Percentiles rank a stretch among this genome's conserved stretches.
Evolutionary conservation across 2,113 vertebrate genomes (phyloP).

Genomic region (Myodes glareolus): DNA sequence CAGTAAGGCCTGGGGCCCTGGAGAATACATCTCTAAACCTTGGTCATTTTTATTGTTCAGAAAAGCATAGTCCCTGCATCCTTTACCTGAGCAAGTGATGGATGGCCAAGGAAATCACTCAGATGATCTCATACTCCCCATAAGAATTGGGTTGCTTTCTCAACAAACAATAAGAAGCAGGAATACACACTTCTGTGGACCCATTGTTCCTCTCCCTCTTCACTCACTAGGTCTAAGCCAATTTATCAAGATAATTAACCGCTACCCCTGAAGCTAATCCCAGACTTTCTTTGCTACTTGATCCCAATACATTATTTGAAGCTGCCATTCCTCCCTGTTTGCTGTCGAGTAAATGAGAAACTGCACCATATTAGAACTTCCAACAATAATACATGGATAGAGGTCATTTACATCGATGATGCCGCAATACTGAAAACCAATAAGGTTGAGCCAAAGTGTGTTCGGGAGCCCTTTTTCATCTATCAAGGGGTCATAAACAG

Average conservation of each 20-base stretch:
- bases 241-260: neutral
- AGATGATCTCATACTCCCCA: neutral
- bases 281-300: neutral
- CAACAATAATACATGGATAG: neutral
- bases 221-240: neutral
- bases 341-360: neutral
- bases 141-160: neutral
- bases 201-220: neutral
- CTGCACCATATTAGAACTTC: neutral
- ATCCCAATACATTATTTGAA: neutral
- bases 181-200: neutral
- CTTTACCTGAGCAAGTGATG: neutral
- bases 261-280: neutral
- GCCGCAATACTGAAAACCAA: slow-evolving; percentile 1
- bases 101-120: neutral
- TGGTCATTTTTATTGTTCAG: neutral
- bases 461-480: neutral
- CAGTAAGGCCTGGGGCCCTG: neutral
- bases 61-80: neutral
- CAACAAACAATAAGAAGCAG: neutral
- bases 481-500: neutral
- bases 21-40: neutral
- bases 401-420: neutral
- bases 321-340: neutral
- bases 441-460: neutral